phyloP scores from a whole-genome alignment of 2,797 vertebrate species.

The Lacerta bilineata region DNA sequence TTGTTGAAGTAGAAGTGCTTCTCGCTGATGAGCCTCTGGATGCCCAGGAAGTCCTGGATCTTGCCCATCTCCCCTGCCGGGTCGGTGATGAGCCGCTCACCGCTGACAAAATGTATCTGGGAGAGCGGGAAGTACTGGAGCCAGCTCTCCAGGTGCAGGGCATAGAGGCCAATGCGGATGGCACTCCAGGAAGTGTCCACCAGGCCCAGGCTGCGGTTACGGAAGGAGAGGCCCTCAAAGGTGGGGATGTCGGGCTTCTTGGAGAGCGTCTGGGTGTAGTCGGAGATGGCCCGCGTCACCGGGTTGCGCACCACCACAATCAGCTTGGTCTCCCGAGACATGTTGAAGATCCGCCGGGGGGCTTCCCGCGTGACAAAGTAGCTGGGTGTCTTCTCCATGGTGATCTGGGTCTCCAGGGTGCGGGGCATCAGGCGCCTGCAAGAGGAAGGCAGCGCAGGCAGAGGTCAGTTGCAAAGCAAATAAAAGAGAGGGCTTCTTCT shows the following conservation, averaged over 20 bases:
- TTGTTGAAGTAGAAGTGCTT: conserved; percentile 99
- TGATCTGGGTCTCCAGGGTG: conserved; percentile 94
- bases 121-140: conserved; percentile 93
- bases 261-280: conserved; percentile 96
- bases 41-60: conserved; percentile 96
- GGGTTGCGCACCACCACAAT: conserved; percentile 97
- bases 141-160: conserved; percentile 94
- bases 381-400: conserved; percentile 97
- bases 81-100: conserved; percentile 94
- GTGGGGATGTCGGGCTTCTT: conserved; percentile 97
- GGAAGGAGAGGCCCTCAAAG: conserved; percentile 94
- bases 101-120: conserved; percentile 97
- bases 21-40: conserved; percentile 93
- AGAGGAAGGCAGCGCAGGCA: neutral
- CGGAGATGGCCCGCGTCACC: conserved; percentile 95
- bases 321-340: conserved; percentile 93
- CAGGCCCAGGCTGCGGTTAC: conserved; percentile 89
- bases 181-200: conserved; percentile 96
- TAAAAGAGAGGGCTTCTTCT: neutral
- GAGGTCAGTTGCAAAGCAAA: neutral
- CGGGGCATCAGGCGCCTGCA: conserved; percentile 94
- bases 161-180: conserved; percentile 96
- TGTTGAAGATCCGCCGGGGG: conserved; percentile 89
- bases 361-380: conserved; percentile 96
- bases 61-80: conserved; percentile 94